Percentiles rank a stretch among this genome's conserved stretches.
Conservation (phyloP, 2,797 vertebrate genomes). For the Cichlasoma orientale region DNA sequence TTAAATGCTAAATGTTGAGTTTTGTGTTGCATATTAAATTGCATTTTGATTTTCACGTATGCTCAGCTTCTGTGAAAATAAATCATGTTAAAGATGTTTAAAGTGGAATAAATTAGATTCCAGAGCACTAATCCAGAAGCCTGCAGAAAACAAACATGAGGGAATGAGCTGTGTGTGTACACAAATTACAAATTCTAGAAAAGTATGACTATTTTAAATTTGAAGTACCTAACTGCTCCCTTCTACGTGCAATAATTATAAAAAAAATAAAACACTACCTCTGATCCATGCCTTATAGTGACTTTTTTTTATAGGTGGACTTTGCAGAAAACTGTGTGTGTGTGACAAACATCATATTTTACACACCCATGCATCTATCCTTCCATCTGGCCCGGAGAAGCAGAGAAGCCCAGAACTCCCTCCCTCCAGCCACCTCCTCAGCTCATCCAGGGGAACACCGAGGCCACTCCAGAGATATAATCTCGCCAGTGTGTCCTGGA, state of each 20-base stretch:
- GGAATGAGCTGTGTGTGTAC: neutral
- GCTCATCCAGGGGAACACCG: neutral
- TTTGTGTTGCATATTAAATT: neutral
- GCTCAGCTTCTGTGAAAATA: conserved; percentile 3
- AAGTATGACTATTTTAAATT: neutral
- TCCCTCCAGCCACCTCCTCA: neutral
- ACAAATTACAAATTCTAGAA: neutral
- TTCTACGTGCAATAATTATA: neutral
- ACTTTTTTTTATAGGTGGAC: neutral
- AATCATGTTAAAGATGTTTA: neutral
- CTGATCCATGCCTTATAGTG: neutral
- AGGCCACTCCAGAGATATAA: neutral
- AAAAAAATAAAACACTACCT: neutral
- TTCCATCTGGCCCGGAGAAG: too few species aligned
- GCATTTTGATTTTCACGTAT: neutral
- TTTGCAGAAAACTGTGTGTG: neutral
- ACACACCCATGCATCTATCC: neutral
- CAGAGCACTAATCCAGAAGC: neutral
- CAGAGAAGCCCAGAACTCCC: neutral
- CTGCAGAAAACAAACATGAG: neutral
- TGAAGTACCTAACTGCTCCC: neutral
- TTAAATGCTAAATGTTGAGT: neutral
- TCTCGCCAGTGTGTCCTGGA: neutral
- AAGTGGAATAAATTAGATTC: neutral
- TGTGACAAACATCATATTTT: neutral